Percentiles rank a stretch among this genome's conserved stretches.
phyloP scores from a whole-genome alignment of 2,113 vertebrate species.

The Spermophilus dauricus region DNA sequence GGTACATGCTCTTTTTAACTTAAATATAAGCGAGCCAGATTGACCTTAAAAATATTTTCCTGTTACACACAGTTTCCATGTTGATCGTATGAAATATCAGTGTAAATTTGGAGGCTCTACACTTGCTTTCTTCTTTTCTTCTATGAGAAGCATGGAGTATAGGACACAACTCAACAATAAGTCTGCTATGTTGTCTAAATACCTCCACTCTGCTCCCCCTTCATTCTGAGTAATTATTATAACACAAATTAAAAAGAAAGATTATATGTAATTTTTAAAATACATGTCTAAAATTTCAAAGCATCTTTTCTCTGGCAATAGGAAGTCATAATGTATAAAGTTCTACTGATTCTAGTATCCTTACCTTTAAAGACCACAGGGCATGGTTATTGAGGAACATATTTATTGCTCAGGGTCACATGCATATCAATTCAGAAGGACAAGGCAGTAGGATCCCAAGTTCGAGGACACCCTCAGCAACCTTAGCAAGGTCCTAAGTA shows the following conservation, averaged over 20 bases:
- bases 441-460: too few species aligned
- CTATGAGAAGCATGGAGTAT: neutral
- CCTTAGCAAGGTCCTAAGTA: too few species aligned
- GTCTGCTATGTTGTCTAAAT: neutral
- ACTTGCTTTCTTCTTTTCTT: neutral
- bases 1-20: neutral
- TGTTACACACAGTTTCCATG: neutral
- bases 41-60: neutral
- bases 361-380: neutral
- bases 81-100: neutral
- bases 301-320: neutral
- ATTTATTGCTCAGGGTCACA: neutral
- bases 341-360: neutral
- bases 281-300: neutral
- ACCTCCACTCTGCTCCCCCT: neutral
- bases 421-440: too few species aligned
- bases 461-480: too few species aligned
- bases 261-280: neutral
- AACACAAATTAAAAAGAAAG: neutral
- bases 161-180: neutral
- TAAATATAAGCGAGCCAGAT: neutral
- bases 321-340: neutral
- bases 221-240: neutral
- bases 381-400: neutral
- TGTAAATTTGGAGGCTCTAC: neutral